phyloP scores from a whole-genome alignment of 1,140 invertebrate genomes.

The Sminthurides bifidus region DNA sequence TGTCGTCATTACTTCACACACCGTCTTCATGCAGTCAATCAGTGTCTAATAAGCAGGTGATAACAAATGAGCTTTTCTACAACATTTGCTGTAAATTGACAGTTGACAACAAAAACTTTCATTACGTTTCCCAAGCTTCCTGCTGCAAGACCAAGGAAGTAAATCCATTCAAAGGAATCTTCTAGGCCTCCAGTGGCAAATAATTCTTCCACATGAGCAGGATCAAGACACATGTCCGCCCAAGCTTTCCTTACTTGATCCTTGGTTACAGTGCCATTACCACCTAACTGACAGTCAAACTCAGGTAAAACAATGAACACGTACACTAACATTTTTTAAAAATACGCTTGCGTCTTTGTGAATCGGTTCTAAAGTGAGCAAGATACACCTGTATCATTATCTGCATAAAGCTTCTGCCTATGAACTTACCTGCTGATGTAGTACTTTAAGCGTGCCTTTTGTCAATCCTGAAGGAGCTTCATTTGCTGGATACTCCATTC shows the following conservation, averaged over 20 bases:
- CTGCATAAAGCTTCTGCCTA: neutral
- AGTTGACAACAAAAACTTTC: too few species aligned
- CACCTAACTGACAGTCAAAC: conserved; percentile 2
- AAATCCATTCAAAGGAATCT: conserved; percentile 45
- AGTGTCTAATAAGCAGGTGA: conserved; percentile 34
- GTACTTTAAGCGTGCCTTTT: conserved; percentile 49
- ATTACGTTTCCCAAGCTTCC: conserved; percentile 37
- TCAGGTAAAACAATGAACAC: neutral
- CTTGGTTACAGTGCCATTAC: conserved; percentile 34
- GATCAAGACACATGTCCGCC: conserved; percentile 50
- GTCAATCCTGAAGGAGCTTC: conserved; percentile 10
- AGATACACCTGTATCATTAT: neutral
- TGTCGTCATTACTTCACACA: conserved; percentile 67
- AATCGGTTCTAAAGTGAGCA: neutral
- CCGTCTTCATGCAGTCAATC: conserved; percentile 60
- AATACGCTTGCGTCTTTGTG: neutral
- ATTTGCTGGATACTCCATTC: conserved; percentile 33
- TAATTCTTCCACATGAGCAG: conserved; percentile 48
- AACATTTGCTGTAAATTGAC: neutral
- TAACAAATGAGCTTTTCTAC: neutral
- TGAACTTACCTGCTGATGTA: conserved; percentile 47
- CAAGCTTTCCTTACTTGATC: conserved; percentile 46
- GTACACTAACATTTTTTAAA: neutral
- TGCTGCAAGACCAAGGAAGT: conserved; percentile 54
- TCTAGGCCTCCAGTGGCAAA: conserved; percentile 49